Conservation (phyloP, 2,888 invertebrate genomes). For the Carcina quercana region DNA sequence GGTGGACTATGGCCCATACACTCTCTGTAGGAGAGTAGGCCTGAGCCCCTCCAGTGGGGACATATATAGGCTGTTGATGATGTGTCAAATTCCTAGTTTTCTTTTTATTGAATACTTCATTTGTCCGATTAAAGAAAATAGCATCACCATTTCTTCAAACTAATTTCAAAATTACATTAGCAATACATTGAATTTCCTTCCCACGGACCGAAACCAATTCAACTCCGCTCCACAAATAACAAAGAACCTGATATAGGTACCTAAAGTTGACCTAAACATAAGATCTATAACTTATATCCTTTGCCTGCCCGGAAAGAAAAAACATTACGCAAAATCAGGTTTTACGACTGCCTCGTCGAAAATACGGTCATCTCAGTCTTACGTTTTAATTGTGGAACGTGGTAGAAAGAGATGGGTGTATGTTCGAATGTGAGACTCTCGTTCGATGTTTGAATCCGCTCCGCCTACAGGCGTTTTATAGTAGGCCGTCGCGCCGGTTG, state of each 20-base stretch:
- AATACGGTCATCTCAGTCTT: conserved; percentile 24
- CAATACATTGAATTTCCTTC: too few relatives aligned
- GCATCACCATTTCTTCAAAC: too few relatives aligned
- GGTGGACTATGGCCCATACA: too few relatives aligned
- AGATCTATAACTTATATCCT: conserved; percentile 24
- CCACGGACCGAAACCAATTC: too few relatives aligned
- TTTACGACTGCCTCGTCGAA: conserved; percentile 14
- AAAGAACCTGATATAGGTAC: conserved; percentile 4
- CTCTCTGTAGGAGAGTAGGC: too few relatives aligned
- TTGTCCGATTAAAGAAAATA: too few relatives aligned
- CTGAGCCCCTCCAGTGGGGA: too few relatives aligned
- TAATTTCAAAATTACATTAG: too few relatives aligned
- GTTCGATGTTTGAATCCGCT: conserved; percentile 20
- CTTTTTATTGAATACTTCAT: too few relatives aligned
- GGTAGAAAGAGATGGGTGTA: conserved; percentile 23
- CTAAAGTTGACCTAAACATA: conserved; percentile 9
- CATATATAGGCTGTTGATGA: too few relatives aligned
- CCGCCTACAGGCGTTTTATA: conserved; percentile 39
- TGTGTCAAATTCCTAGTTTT: too few relatives aligned
- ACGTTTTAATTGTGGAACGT: conserved; percentile 6
- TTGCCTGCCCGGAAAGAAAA: conserved; percentile 27
- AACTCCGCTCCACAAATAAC: not conserved
- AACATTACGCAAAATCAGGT: conserved; percentile 28
- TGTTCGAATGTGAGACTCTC: conserved; percentile 6
- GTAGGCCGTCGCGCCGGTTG: conserved; percentile 47